Conservation (phyloP, 2,888 invertebrate species). For the Salpingus planirostris region DNA sequence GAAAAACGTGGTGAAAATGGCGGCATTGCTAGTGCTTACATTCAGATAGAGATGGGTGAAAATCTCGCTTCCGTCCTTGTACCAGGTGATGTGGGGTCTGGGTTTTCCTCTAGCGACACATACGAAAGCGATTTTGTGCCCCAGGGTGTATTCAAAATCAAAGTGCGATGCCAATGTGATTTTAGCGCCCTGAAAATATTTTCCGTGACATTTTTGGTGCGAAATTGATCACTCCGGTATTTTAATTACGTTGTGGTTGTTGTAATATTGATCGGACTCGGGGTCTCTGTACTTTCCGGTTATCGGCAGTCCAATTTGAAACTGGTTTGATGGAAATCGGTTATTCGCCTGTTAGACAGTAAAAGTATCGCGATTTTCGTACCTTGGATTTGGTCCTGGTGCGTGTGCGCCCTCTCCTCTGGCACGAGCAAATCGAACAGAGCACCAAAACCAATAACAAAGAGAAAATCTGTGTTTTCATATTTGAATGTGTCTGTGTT, state of each 20-base stretch:
- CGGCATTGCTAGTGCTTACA: constrained; percentile 47
- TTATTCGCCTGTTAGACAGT: constrained; percentile 3
- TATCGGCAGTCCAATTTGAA: constrained; percentile 79
- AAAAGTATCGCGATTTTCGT: no score
- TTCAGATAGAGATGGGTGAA: constrained; percentile 83
- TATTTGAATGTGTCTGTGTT: no score
- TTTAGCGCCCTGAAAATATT: constrained; percentile 68
- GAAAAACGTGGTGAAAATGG: no score
- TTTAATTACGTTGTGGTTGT: constrained; percentile 75
- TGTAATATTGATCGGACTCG: constrained; percentile 85
- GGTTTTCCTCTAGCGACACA: constrained; percentile 87
- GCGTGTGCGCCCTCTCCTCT: constrained; percentile 62
- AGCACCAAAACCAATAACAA: constrained; percentile 20
- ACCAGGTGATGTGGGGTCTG: constrained; percentile 90
- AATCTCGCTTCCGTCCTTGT: constrained; percentile 89
- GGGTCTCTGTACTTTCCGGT: constrained; percentile 85
- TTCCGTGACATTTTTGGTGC: background rate
- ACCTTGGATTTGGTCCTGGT: constrained; percentile 70
- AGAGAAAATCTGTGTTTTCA: constrained; percentile 23
- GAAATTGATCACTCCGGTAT: no score
- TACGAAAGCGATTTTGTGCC: constrained; percentile 88
- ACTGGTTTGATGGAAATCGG: constrained; percentile 36
- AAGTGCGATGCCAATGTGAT: constrained; percentile 84
- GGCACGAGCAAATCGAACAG: constrained; percentile 7
- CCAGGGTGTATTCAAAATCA: constrained; percentile 86